A percentile compares a stretch with the other conserved stretches of the same genome.
Conservation (phyloP, 2,113 vertebrate genomes). For the Myotis yumanensis region DNA sequence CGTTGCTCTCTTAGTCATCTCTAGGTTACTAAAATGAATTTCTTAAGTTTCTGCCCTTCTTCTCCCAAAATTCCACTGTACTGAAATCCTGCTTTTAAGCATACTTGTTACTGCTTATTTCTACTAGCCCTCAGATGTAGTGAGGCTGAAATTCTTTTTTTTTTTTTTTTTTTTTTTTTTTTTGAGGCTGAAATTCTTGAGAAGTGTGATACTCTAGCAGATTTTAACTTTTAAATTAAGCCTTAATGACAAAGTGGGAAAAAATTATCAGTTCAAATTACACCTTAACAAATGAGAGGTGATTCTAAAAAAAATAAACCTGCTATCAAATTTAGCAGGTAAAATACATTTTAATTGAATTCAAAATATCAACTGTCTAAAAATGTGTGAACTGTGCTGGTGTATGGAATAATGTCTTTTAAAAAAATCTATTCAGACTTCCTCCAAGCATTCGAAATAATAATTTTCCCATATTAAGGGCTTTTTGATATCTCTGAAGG, state of each 20-base stretch:
- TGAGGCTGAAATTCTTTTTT: neutral
- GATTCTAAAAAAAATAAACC: neutral
- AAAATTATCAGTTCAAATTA: conserved; percentile 45
- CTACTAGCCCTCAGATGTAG: neutral
- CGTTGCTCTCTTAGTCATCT: neutral
- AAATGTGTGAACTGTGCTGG: neutral
- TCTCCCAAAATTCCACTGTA: neutral
- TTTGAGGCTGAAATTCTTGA: neutral
- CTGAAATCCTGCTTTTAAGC: neutral
- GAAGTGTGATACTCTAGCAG: neutral
- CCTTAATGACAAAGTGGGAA: neutral
- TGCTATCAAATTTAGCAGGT: conserved; percentile 25
- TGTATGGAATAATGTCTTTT: neutral
- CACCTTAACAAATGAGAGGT: conserved; percentile 34
- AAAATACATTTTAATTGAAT: conserved; percentile 1
- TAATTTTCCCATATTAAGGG: neutral
- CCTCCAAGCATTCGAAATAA: neutral
- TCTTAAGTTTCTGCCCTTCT: neutral
- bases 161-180: too few relatives aligned
- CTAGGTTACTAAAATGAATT: neutral
- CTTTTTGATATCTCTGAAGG: neutral
- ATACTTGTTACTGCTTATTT: neutral
- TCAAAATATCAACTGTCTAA: conserved; percentile 2
- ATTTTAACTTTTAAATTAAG: conserved; percentile 36
- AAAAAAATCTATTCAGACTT: neutral